Evolutionary conservation across 2,797 vertebrate genomes (phyloP).

Genomic region (Hipposideros larvatus): DNA sequence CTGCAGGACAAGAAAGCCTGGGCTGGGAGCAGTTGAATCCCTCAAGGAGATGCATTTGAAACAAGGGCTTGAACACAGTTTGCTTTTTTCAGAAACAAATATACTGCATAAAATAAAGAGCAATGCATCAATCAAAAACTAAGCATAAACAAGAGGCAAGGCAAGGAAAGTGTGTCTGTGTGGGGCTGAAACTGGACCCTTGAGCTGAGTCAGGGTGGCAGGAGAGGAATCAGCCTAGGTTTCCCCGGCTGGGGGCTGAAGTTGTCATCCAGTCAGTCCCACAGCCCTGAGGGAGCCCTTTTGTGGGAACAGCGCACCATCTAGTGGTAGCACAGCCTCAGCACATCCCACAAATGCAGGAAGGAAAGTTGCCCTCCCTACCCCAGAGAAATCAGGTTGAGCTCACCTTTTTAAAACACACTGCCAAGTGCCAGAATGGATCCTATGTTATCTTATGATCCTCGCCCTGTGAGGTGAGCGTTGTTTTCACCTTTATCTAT

Average conservation of each 20-base stretch:
- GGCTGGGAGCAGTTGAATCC: fast-evolving
- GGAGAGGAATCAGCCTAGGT: too few relatives aligned
- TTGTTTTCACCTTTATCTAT: not conserved
- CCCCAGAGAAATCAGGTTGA: not conserved
- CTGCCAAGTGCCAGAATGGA: not conserved
- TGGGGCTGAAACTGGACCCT: not conserved
- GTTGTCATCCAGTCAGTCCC: fast-evolving
- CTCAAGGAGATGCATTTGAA: not conserved
- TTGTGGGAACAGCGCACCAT: slow-evolving; percentile 9
- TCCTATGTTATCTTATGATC: fast-evolving
- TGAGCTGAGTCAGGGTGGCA: not conserved
- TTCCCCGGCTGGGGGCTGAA: too few relatives aligned
- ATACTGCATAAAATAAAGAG: not conserved
- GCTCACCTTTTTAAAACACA: not conserved
- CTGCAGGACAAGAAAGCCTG: not conserved
- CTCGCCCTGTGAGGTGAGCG: not conserved
- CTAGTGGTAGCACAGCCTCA: not conserved
- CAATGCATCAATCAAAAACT: not conserved
- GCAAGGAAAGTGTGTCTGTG: not conserved
- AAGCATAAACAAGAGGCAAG: not conserved
- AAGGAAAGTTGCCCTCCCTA: not conserved
- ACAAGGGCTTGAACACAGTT: not conserved
- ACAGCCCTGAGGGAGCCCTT: fast-evolving
- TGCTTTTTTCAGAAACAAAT: slow-evolving; percentile 38
- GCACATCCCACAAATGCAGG: fast-evolving